Evolutionary conservation across 2,113 vertebrate genomes (phyloP), one percentile per base, ranked within the genome.

Genomic region (Uria lomvia): DNA sequence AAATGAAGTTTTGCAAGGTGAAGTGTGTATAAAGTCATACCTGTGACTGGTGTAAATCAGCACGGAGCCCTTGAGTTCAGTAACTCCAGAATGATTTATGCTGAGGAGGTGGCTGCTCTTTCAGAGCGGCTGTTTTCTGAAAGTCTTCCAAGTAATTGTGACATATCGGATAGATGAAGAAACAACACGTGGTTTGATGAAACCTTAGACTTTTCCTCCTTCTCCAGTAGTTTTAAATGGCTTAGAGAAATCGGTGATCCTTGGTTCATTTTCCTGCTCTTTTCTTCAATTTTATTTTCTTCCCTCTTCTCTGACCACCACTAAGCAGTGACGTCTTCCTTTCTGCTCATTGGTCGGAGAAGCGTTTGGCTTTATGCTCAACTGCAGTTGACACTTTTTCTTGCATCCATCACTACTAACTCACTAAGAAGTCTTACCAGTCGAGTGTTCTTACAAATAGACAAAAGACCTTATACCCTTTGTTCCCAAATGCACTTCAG

Each of bases 171-270:
- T 49, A 82, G 73, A 91, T 88, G 92, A 88, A 88, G 74, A 90
- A 96, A 81, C 38, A 91, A 45, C 60, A 67, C 4, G 0, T 29
- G 36, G 23, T 91, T 43, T 92, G 88, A 78, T 88, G 50, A 93
- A 94, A 92, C 60, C 45, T 63, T 55, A 91, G 56, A 84, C 47
- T 97, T 96, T 85, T 63, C 16, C 72, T 67, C 21, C 52, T 86
- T 96, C 86, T 94, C 34, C 71, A 88, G 81, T 70, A 87, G 84
- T 94, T 96, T 29, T 94, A 95, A 96, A 95, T 95, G 84, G 92
- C 36, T 95, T 95, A 91, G 92, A 91, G 89, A 96, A 96, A 90
- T 95, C 65, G 90, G 95, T 96, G 96, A 88, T 95, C 88, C 89
- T 95, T 95, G 91, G 65, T 91, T 94, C 84, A 94, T 94, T 94